Conservation (phyloP, 2,888 invertebrate species). For the Choristoneura rosaceana region DNA sequence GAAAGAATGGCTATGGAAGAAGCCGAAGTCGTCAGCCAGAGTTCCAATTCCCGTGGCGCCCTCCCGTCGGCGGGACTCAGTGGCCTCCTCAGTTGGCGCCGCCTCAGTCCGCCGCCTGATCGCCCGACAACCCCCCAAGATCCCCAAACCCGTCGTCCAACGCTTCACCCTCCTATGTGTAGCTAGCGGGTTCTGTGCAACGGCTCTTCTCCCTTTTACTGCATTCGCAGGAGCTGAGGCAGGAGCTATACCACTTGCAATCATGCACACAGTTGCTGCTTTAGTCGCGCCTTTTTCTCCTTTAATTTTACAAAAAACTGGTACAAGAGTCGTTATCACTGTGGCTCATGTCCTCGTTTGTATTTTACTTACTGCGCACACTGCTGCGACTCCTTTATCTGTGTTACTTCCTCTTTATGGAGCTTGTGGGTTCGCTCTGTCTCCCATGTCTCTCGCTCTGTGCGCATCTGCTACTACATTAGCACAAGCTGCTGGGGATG, state of each 20-base stretch:
- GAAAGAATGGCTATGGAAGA: constrained; percentile 82
- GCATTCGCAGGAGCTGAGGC: constrained; percentile 80
- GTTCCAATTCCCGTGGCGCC: constrained; percentile 53
- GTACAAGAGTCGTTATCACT: constrained; percentile 72
- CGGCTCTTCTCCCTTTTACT: constrained; percentile 87
- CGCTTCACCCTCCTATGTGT: constrained; percentile 84
- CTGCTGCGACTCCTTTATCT: constrained; percentile 69
- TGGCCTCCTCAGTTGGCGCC: constrained; percentile 90
- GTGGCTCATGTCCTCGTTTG: constrained; percentile 84
- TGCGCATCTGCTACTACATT: constrained; percentile 86
- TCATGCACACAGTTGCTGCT: constrained; percentile 87
- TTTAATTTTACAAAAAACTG: constrained; percentile 74
- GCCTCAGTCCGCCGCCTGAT: constrained; percentile 91
- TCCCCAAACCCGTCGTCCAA: constrained; percentile 79
- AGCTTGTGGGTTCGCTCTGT: constrained; percentile 84
- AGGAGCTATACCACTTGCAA: constrained; percentile 87
- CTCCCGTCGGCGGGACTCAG: constrained; percentile 87
- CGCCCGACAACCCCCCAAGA: constrained; percentile 79
- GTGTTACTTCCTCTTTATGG: constrained; percentile 73
- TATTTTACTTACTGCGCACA: constrained; percentile 86
- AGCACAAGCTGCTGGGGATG: constrained; percentile 83
- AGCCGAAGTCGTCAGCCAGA: constrained; percentile 63
- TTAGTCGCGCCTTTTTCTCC: constrained; percentile 81
- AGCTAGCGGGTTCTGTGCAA: constrained; percentile 87
- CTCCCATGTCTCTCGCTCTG: constrained; percentile 85